Evolutionary conservation across 2,888 invertebrate species (phyloP).

Genomic region (Epinotia nisella): DNA sequence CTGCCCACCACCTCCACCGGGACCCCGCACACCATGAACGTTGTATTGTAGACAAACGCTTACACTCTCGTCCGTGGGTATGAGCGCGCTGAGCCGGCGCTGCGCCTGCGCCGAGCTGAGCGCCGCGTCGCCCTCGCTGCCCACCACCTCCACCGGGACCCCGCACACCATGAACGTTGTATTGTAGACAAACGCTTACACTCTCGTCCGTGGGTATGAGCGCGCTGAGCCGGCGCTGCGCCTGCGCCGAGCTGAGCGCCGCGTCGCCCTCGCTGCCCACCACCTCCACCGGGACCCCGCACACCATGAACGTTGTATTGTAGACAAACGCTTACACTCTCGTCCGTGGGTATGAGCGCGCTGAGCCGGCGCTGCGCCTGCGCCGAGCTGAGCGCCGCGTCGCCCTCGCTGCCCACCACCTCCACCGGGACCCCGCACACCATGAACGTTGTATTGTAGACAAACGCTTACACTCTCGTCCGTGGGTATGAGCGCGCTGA

Average conservation of each 20-base stretch:
- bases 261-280: conserved; percentile 75
- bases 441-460: conserved; percentile 68
- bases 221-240: conserved; percentile 60
- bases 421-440: conserved; percentile 88
- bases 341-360: conserved; percentile 57
- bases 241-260: conserved; percentile 80
- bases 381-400: conserved; percentile 77
- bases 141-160: conserved; percentile 87
- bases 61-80: conserved; percentile 51
- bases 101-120: conserved; percentile 80
- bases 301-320: conserved; percentile 82
- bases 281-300: conserved; percentile 87
- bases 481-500: conserved; percentile 60
- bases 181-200: not conserved
- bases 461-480: conserved; percentile 43
- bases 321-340: not conserved
- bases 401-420: conserved; percentile 76
- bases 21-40: conserved; percentile 85
- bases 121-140: conserved; percentile 72
- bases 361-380: conserved; percentile 72
- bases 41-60: conserved; percentile 44
- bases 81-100: conserved; percentile 59
- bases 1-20: conserved; percentile 85
- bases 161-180: conserved; percentile 83
- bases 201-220: conserved; percentile 56